A percentile compares a stretch with the other conserved stretches of the same genome.
Conservation (phyloP, 1,140 invertebrate species). For the Triops longicaudatus region DNA sequence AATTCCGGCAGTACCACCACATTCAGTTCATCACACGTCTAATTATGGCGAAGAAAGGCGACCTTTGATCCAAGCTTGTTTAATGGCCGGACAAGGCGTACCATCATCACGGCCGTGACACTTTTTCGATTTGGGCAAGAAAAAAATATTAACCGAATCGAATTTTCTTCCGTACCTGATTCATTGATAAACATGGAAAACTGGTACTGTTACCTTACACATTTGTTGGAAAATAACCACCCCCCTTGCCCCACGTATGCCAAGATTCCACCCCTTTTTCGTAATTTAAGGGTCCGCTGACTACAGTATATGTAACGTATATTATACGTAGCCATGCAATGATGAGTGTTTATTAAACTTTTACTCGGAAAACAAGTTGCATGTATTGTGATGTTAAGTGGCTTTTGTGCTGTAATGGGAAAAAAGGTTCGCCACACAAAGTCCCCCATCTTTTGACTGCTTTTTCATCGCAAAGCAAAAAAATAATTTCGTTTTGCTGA, state of each 20-base stretch:
- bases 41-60: conserved; percentile 21
- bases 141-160: background rate
- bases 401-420: background rate
- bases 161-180: background rate
- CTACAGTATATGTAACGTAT: no score
- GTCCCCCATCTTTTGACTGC: background rate
- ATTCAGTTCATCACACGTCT: background rate
- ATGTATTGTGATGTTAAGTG: conserved; percentile 1
- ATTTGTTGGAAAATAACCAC: no score
- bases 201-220: background rate
- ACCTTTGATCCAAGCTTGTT: conserved; percentile 26
- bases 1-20: background rate
- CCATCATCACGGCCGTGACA: background rate
- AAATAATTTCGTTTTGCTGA: background rate
- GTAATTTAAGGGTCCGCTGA: no score
- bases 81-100: conserved; percentile 25
- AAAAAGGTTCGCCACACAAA: background rate
- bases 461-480: background rate
- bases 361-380: background rate
- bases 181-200: background rate
- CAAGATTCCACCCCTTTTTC: no score
- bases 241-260: no score
- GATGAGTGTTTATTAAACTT: background rate
- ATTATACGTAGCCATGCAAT: background rate
- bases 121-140: background rate